phyloP scores from a whole-genome alignment of 2,888 invertebrate genomes.

The Cacoxenus indagator region DNA sequence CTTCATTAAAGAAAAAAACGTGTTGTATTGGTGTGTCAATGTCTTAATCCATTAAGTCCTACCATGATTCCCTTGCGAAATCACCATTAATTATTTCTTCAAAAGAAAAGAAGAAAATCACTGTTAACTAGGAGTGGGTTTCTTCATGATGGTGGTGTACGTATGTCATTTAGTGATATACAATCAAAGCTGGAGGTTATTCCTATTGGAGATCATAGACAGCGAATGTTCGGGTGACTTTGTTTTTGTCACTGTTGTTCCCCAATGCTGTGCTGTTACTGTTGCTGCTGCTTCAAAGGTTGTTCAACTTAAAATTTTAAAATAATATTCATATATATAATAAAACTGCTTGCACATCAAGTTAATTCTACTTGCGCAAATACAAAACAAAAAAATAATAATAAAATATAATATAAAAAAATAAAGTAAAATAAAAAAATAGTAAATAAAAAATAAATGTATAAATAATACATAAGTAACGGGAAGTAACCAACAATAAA shows the following conservation, averaged over 20 bases:
- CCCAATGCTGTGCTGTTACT: neutral
- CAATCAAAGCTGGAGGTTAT: no score
- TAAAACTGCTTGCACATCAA: constrained; percentile 5
- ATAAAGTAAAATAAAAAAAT: neutral
- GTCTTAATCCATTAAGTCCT: no score
- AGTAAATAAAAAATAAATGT: neutral
- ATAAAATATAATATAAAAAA: neutral
- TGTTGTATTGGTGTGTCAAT: no score
- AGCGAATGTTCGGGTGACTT: neutral
- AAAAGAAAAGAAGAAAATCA: no score
- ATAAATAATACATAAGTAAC: neutral
- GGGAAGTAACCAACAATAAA: neutral
- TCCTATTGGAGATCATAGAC: no score
- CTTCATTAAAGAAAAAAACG: no score
- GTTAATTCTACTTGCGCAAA: neutral
- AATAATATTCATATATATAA: no score
- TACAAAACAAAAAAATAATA: neutral
- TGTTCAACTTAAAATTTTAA: neutral
- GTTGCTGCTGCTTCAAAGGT: neutral
- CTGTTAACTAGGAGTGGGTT: no score
- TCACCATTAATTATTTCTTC: no score
- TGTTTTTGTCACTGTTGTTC: neutral
- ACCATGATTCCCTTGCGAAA: no score
- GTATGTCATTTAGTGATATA: no score
- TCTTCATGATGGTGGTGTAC: no score